phyloP scores from a whole-genome alignment of 2,797 vertebrate species.

The Lycodopsis pacificus region DNA sequence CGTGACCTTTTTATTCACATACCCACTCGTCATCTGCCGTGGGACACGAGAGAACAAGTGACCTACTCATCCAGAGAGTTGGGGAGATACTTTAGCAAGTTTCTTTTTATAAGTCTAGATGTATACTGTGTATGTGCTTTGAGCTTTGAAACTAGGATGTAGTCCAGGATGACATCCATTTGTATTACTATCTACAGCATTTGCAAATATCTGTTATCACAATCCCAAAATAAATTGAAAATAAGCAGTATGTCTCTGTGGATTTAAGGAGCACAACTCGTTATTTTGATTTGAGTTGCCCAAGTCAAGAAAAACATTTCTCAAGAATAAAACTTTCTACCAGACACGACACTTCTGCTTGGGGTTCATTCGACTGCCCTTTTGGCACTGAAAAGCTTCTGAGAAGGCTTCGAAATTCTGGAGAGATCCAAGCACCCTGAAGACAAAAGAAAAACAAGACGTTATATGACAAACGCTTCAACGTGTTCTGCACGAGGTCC shows the following conservation, averaged over 20 bases:
- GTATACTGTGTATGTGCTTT: background rate
- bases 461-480: conserved; percentile 5
- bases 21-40: conserved; percentile 13
- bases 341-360: conserved; percentile 91
- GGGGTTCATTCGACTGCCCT: conserved; percentile 90
- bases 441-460: conserved; percentile 39
- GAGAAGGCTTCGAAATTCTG: conserved; percentile 97
- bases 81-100: conserved; percentile 29
- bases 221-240: conserved; percentile 44
- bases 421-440: conserved; percentile 94
- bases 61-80: conserved; percentile 52
- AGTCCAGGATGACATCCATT: conserved; percentile 23
- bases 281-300: conserved; percentile 53
- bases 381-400: conserved; percentile 90
- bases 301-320: conserved; percentile 45
- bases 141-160: conserved; percentile 18
- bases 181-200: conserved; percentile 29
- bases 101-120: conserved; percentile 15
- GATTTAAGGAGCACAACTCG: conserved; percentile 50
- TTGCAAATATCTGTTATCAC: conserved; percentile 37
- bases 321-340: conserved; percentile 78
- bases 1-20: conserved; percentile 32
- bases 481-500: background rate
- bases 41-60: conserved; percentile 45
- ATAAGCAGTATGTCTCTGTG: conserved; percentile 57